Evolutionary conservation across 1,140 invertebrate species (phyloP).

Genomic region (Zaprionus taronus): DNA sequence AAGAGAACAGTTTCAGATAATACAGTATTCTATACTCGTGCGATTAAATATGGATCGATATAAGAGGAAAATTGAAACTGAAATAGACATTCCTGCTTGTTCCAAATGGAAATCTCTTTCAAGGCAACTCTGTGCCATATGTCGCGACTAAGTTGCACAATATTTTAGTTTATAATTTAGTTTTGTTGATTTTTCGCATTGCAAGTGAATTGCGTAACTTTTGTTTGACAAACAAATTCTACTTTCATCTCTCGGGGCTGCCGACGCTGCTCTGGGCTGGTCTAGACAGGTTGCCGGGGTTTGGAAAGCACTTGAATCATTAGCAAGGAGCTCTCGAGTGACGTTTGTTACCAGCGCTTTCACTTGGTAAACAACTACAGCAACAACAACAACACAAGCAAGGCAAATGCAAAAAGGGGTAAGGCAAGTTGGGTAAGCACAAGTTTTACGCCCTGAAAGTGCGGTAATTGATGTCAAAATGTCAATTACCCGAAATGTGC

Average conservation of each 20-base stretch:
- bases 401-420: not conserved
- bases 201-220: not conserved
- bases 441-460: slow-evolving; percentile 53
- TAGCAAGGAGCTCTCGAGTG: slow-evolving; percentile 35
- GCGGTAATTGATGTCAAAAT: slow-evolving; percentile 73
- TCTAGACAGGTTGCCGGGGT: slow-evolving; percentile 1
- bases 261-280: not conserved
- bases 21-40: not conserved
- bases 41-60: slow-evolving; percentile 8
- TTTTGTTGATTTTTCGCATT: not conserved
- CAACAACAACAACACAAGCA: slow-evolving; percentile 18
- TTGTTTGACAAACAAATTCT: slow-evolving; percentile 20
- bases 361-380: slow-evolving; percentile 33
- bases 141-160: not conserved
- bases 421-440: slow-evolving; percentile 6
- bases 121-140: no score
- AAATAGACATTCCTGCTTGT: not conserved
- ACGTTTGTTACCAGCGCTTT: slow-evolving; percentile 27
- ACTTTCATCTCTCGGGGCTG: not conserved
- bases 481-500: slow-evolving; percentile 71
- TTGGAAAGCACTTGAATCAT: slow-evolving; percentile 49
- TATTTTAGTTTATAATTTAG: not conserved
- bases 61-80: not conserved
- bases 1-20: slow-evolving; percentile 3
- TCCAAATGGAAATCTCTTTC: no score